Base-by-base conservation (phyloP, 2,797 vertebrate genomes). In the Cephalopachus bancanus region DNA sequence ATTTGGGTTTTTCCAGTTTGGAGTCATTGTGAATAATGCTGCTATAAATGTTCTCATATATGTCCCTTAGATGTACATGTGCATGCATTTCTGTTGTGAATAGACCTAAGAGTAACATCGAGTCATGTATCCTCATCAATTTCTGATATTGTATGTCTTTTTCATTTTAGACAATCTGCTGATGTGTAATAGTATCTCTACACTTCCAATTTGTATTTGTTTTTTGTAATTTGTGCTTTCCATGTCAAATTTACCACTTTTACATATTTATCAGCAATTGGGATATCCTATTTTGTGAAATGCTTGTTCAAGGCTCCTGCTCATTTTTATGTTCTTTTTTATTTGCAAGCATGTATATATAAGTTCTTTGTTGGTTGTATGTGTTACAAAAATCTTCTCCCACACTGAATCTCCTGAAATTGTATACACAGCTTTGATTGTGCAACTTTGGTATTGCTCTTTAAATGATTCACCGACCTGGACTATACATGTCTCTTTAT, bases 281-380 rank as follows among this genome's bases (percentile, higher is more conserved):
- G 20, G 30, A 33, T 79, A 64, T 26, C 37, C 30, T 94, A 8
- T 65, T 59, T 91, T 79, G 55, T 53, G 53, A 94, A 76, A 84
- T 84, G 11, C 57, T 95, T 93, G 14, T 76, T 95, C 80, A 78
- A 53, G 51, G 20, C 24, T 67, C n/a, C 64, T 92, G 37, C n/a
- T 89, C 37, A 92, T 72, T 92, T 89, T 91, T 53, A 78, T 85
- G 14, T 69, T 90, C 15, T 57, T 81, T 93, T 93, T 67, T 71
- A 80, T 93, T 79, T 93, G 28, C 28, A 86, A 79, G 53, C 10
- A 74, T n/a, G 14, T 86, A 78, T 93, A 78, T 59, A 51, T n/a
- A 62, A n/a, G 44, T 62, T 89, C 20, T 15, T 49, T 62, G 49
- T 64, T 76, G 44, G 28, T 51, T 64, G 15, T 76, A 76, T 62